These are phyloP conservation scores for Leptodactylus fallax DNA, from an alignment of 2,797 vertebrate species.

Conservation along the genomic window DNA sequence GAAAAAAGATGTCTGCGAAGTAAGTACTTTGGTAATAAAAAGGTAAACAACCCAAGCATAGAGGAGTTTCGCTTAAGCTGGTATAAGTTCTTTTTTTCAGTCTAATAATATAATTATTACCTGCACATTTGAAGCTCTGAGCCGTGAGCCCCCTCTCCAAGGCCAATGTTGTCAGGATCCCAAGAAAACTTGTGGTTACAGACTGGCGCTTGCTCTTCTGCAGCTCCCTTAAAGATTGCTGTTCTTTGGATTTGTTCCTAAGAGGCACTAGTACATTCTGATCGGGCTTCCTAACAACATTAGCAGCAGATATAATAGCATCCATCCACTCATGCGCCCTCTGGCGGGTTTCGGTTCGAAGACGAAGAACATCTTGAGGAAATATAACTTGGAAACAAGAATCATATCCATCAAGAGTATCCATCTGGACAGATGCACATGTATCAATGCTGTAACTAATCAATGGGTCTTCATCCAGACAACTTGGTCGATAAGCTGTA, in stretches of 20 bases:
- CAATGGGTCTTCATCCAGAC: slow-evolving; percentile 85
- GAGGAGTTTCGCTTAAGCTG: too few relatives aligned
- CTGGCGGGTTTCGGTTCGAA: slow-evolving; percentile 83
- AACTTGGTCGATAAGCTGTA: slow-evolving; percentile 87
- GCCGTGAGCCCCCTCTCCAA: slow-evolving; percentile 95
- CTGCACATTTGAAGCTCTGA: slow-evolving; percentile 98
- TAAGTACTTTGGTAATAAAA: too few relatives aligned
- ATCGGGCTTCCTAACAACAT: slow-evolving; percentile 72
- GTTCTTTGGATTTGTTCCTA: slow-evolving; percentile 74
- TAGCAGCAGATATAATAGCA: slow-evolving; percentile 80
- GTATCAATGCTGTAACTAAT: slow-evolving; percentile 83
- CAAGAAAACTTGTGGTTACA: slow-evolving; percentile 96
- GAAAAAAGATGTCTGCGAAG: too few relatives aligned
- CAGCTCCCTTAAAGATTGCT: slow-evolving; percentile 76
- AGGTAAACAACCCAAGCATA: too few relatives aligned
- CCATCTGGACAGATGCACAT: slow-evolving; percentile 85
- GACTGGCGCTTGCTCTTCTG: slow-evolving; percentile 90
- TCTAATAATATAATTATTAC: slow-evolving; percentile 74
- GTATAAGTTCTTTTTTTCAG: not conserved
- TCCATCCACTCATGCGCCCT: slow-evolving; percentile 92
- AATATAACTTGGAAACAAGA: slow-evolving; percentile 89
- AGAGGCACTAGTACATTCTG: slow-evolving; percentile 74
- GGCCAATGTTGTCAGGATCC: slow-evolving; percentile 92
- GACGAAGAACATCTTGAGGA: slow-evolving; percentile 84
- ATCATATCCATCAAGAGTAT: slow-evolving; percentile 77